Percentiles rank a stretch among this genome's conserved stretches.
These are phyloP conservation scores for Phrynosoma platyrhinos DNA, from an alignment of 2,113 vertebrate species.

Conservation along the genomic window DNA sequence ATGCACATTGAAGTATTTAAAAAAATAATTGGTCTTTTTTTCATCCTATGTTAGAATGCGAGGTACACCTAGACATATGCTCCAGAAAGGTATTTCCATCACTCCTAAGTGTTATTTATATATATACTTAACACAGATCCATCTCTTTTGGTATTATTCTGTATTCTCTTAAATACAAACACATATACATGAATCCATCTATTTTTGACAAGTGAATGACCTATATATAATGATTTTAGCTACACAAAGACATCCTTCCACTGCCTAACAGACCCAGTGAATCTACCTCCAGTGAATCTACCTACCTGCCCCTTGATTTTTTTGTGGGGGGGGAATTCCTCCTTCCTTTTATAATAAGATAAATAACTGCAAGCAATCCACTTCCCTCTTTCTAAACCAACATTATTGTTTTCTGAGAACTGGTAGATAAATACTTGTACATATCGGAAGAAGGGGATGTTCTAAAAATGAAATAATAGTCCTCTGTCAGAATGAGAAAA, in stretches of 20 bases:
- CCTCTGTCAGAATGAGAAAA: constrained; percentile 28
- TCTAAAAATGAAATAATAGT: constrained; percentile 3
- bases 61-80: not conserved
- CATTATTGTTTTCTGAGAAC: constrained; percentile 7
- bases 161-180: not conserved
- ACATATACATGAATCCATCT: not conserved
- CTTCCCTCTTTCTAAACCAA: constrained; percentile 33
- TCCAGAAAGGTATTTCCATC: not conserved
- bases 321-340: not conserved
- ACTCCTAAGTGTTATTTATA: not conserved
- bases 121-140: not conserved
- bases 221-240: not conserved
- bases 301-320: not conserved
- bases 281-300: not conserved
- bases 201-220: not conserved
- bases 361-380: constrained; percentile 1
- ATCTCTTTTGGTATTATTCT: not conserved
- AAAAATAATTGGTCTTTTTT: not conserved
- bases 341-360: not conserved
- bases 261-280: too few species aligned
- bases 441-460: constrained; percentile 20
- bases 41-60: not conserved
- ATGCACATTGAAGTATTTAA: not conserved
- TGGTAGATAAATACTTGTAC: constrained; percentile 3
- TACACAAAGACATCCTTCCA: not conserved